Conservation (phyloP, 1,140 invertebrate species). For the Bicyclus anynana region DNA sequence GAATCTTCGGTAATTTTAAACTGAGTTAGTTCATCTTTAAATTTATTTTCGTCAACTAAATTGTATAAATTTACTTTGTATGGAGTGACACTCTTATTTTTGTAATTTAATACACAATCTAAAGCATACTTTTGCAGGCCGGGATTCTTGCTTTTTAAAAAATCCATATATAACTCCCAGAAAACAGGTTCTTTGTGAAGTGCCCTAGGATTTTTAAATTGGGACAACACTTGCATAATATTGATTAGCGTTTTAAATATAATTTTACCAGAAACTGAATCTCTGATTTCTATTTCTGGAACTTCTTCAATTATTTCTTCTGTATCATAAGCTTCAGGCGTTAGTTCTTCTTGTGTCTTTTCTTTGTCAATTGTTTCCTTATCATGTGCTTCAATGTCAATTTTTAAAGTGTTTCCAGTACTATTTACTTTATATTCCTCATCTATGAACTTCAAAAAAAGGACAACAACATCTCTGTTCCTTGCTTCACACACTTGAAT, state of each 20-base stretch:
- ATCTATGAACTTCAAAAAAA: constrained; percentile 90
- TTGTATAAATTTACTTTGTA: constrained; percentile 88
- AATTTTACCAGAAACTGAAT: constrained; percentile 66
- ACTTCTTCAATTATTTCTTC: constrained; percentile 24
- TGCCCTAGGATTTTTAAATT: constrained; percentile 88
- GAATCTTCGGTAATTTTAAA: constrained; percentile 87
- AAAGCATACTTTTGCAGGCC: constrained; percentile 90
- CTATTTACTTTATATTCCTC: constrained; percentile 76
- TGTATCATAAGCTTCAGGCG: constrained; percentile 35
- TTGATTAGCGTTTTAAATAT: constrained; percentile 83
- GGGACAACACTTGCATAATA: constrained; percentile 86
- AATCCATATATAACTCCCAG: constrained; percentile 85
- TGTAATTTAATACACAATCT: constrained; percentile 91
- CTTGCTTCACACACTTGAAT: constrained; percentile 85
- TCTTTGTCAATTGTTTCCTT: constrained; percentile 43
- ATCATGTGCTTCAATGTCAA: constrained; percentile 51
- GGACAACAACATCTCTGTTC: constrained; percentile 85
- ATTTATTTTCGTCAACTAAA: constrained; percentile 91
- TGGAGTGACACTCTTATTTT: constrained; percentile 83
- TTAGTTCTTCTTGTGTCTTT: constrained; percentile 50
- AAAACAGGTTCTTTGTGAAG: constrained; percentile 87
- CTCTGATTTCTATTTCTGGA: constrained; percentile 37
- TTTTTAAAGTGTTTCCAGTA: constrained; percentile 53
- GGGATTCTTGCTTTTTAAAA: constrained; percentile 87
- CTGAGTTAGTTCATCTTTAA: constrained; percentile 88